phyloP scores from a whole-genome alignment of 2,797 vertebrate species.

The Phrynocephalus guinanensis region DNA sequence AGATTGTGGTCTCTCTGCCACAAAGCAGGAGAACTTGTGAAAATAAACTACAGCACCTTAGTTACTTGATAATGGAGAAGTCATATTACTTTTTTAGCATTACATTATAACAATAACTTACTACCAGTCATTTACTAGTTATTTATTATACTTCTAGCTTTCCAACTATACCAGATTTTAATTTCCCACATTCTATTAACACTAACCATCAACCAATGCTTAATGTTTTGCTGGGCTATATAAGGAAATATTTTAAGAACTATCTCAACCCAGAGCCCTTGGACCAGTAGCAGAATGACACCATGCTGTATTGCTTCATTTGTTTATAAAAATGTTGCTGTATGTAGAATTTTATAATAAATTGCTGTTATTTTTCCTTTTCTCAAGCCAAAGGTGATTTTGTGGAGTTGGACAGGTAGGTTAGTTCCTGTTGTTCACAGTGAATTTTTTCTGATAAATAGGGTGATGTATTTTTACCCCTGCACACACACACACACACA shows the following conservation, averaged over 20 bases:
- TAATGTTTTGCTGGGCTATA: neutral
- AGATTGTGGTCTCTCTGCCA: no score
- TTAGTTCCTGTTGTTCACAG: neutral
- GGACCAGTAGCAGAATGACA: neutral
- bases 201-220: neutral
- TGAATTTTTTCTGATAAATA: conserved; percentile 41
- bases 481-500: no score
- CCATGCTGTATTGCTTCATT: conserved; percentile 25
- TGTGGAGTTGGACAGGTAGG: conserved; percentile 81
- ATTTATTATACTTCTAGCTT: no score
- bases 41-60: no score
- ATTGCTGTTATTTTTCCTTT: conserved; percentile 50
- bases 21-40: no score
- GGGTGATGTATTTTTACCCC: neutral
- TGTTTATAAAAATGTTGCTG: conserved; percentile 8
- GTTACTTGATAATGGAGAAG: no score
- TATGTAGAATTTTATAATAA: conserved; percentile 41
- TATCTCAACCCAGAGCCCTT: neutral
- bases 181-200: neutral
- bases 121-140: no score
- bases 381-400: conserved; percentile 75
- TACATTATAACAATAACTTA: no score
- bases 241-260: neutral
- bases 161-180: neutral
- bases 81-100: no score